Conservation (phyloP, 2,888 invertebrate species). For the Didymodactylos carnosus region DNA sequence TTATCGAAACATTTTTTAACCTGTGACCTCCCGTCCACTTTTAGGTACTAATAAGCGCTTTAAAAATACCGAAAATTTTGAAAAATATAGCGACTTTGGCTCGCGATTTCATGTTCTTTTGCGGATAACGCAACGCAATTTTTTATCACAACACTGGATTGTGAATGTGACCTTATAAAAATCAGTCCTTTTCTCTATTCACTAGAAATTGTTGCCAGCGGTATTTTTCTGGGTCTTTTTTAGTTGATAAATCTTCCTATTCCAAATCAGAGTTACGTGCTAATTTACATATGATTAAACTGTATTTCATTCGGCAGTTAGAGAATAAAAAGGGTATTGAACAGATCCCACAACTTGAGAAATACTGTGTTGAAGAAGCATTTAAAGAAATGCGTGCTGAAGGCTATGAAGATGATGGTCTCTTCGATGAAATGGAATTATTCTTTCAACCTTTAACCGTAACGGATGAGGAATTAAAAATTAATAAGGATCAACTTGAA, state of each 20-base stretch:
- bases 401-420: background rate
- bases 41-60: too few species aligned
- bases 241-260: background rate
- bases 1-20: too few species aligned
- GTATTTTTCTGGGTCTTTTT: too few species aligned
- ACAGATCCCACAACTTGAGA: background rate
- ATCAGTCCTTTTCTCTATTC: too few species aligned
- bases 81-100: too few species aligned
- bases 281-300: background rate
- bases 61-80: too few species aligned
- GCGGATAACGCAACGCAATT: too few species aligned
- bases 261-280: background rate
- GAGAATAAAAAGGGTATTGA: background rate
- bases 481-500: background rate
- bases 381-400: background rate
- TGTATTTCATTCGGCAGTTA: background rate
- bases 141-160: too few species aligned
- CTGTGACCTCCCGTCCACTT: too few species aligned
- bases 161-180: too few species aligned
- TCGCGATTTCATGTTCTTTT: too few species aligned
- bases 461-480: background rate
- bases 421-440: background rate
- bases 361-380: background rate
- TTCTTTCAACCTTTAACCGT: background rate
- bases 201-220: too few species aligned